Conservation (phyloP, 2,113 vertebrate species). For the Calidris pugnax region DNA sequence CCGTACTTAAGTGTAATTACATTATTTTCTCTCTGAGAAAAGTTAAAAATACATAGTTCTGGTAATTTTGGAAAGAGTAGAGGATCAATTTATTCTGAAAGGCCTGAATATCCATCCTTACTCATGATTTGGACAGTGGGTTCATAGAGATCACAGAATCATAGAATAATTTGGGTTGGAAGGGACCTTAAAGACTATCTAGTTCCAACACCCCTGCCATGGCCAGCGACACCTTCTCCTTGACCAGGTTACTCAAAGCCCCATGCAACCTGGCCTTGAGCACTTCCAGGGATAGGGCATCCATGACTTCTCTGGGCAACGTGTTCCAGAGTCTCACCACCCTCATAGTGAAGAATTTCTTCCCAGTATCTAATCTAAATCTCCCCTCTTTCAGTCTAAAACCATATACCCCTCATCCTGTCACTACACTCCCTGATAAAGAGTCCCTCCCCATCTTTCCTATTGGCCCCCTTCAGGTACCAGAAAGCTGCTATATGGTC, state of each 20-base stretch:
- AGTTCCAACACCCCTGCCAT: neutral
- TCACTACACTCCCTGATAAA: neutral
- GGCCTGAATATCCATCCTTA: rapidly evolving
- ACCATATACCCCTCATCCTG: neutral
- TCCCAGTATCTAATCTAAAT: neutral
- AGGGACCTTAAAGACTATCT: neutral
- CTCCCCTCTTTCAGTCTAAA: neutral
- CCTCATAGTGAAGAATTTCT: neutral
- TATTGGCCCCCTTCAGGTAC: neutral
- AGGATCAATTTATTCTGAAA: neutral
- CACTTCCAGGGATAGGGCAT: neutral
- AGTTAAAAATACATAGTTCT: neutral
- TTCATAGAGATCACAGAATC: neutral
- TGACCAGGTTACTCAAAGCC: neutral
- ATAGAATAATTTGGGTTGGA: neutral
- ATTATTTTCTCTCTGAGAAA: neutral
- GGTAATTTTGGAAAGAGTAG: neutral
- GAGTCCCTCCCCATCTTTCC: neutral
- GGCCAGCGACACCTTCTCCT: neutral
- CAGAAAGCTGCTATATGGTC: neutral
- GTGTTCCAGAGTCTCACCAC: neutral
- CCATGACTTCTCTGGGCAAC: neutral
- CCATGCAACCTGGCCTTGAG: neutral
- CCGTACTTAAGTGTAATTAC: neutral
- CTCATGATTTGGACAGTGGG: neutral